Evolutionary conservation across 2,888 invertebrate genomes (phyloP).

Genomic region (Teleogryllus oceanicus): DNA sequence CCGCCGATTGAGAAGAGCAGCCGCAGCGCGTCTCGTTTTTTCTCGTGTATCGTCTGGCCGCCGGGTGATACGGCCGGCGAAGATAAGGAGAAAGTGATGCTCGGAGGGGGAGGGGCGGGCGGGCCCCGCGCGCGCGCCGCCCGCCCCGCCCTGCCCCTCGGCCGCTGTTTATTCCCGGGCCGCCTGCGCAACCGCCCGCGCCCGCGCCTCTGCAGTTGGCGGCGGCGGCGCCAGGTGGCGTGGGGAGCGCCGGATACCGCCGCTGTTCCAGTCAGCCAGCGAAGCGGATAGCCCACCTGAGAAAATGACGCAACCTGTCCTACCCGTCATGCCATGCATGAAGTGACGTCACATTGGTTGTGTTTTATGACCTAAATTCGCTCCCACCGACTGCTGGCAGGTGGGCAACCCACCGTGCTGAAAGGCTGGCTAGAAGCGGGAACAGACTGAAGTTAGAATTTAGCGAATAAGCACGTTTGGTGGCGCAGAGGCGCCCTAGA

Average conservation of each 20-base stretch:
- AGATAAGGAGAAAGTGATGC: too few relatives aligned
- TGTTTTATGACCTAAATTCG: conserved; percentile 34
- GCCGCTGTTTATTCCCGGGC: too few relatives aligned
- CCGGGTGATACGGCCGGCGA: too few relatives aligned
- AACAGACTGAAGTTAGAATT: conserved; percentile 3
- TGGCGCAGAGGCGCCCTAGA: background rate
- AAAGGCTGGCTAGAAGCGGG: background rate
- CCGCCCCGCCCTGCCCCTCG: too few relatives aligned
- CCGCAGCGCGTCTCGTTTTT: too few relatives aligned
- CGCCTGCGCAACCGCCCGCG: too few relatives aligned
- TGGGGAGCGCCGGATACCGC: conserved; percentile 24
- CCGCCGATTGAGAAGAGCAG: too few relatives aligned
- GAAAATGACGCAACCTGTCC: conserved; percentile 32
- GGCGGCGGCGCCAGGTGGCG: background rate
- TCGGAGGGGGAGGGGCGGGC: too few relatives aligned
- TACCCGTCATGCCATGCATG: conserved; percentile 34
- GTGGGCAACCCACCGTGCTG: background rate
- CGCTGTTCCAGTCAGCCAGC: conserved; percentile 28
- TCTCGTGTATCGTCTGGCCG: too few relatives aligned
- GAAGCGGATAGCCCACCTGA: conserved; percentile 30
- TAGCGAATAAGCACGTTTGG: background rate
- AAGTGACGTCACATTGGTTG: conserved; percentile 33
- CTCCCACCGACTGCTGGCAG: conserved; percentile 23
- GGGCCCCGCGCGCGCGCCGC: too few relatives aligned
- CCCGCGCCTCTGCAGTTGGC: background rate